Conservation (phyloP, 2,797 vertebrate genomes). For the Coregonus suidteri region DNA sequence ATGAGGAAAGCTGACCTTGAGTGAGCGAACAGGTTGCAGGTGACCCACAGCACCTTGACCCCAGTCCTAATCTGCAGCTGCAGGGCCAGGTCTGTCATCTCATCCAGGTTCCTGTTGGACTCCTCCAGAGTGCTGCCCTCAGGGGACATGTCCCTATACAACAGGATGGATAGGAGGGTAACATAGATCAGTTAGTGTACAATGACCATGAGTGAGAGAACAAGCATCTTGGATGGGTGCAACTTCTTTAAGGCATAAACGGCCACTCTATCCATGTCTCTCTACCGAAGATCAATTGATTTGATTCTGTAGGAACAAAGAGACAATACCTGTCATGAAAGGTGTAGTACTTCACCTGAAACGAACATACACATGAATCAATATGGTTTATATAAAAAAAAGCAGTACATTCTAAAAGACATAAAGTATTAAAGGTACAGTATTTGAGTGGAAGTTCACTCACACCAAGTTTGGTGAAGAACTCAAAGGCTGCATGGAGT, state of each 20-base stretch:
- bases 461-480: constrained; percentile 76
- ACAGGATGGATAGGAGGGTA: too few species aligned
- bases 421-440: neutral
- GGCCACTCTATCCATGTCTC: too few species aligned
- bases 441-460: constrained; percentile 18
- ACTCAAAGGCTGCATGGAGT: constrained; percentile 72
- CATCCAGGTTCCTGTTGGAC: constrained; percentile 69
- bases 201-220: neutral
- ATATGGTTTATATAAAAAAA: neutral
- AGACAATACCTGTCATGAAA: constrained; percentile 71
- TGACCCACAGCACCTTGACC: constrained; percentile 72
- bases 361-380: constrained; percentile 35
- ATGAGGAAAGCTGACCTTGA: constrained; percentile 49
- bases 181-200: too few species aligned
- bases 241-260: neutral
- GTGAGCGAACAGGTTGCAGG: constrained; percentile 74
- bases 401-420: neutral
- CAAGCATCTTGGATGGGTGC: neutral
- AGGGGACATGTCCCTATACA: constrained; percentile 68
- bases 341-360: constrained; percentile 75
- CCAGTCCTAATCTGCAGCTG: constrained; percentile 70
- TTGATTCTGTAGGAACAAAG: neutral
- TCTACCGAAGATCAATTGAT: neutral
- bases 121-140: constrained; percentile 70
- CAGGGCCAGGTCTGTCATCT: constrained; percentile 70